Percentiles rank a stretch among this genome's conserved stretches.
phyloP scores from a whole-genome alignment of 2,797 vertebrate species.

The Centroberyx gerrardi region DNA sequence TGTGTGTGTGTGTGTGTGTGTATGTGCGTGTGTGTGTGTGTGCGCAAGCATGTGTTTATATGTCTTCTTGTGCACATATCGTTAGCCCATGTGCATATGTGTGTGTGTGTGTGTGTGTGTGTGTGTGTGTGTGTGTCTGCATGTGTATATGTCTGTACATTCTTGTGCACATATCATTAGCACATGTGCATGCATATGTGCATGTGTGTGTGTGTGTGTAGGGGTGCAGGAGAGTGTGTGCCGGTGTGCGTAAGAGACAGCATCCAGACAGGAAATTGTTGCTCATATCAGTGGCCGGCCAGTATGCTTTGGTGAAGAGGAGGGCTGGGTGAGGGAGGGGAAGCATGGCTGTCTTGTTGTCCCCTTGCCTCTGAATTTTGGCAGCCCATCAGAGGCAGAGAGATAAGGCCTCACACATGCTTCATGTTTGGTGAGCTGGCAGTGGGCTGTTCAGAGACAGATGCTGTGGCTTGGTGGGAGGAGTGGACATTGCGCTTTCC shows the following conservation, averaged over 20 bases:
- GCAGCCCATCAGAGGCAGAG: conserved; percentile 74
- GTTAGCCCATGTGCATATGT: background rate
- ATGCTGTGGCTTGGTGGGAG: conserved; percentile 65
- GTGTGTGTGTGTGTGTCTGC: background rate
- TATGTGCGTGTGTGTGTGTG: conserved; percentile 4
- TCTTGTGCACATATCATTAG: background rate
- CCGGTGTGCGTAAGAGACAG: conserved; percentile 11
- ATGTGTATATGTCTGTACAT: background rate
- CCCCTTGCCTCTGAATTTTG: conserved; percentile 65
- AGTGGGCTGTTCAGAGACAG: conserved; percentile 67
- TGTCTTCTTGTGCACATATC: background rate
- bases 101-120: background rate
- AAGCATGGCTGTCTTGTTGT: conserved; percentile 54
- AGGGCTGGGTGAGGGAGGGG: conserved; percentile 30
- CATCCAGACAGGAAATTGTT: conserved; percentile 63
- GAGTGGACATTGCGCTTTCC: conserved; percentile 62
- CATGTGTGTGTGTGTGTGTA: background rate
- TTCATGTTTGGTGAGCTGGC: conserved; percentile 66
- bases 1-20: background rate
- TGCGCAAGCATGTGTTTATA: conserved; percentile 10
- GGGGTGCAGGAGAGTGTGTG: background rate
- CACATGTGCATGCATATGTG: background rate
- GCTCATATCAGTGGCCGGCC: conserved; percentile 60
- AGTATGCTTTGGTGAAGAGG: conserved; percentile 42
- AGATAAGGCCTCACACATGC: conserved; percentile 74